phyloP scores from a whole-genome alignment of 2,113 vertebrate species.

The Bos taurus region ARS-UCD2.0 NC_037356.1:33875001-33875500 shows the following conservation, averaged over 20 bases:
- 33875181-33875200: neutral
- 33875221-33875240: rapidly evolving
- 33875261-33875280: neutral
- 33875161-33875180: neutral
- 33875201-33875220: rapidly evolving
- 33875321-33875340: slow-evolving; percentile 37
- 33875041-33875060: rapidly evolving
- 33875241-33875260: rapidly evolving
- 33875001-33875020: neutral
- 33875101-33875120: rapidly evolving
- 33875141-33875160: too few relatives aligned
- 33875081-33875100: neutral
- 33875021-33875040: neutral
- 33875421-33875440: neutral
- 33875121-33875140: neutral
- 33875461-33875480: neutral
- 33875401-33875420: neutral
- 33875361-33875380: neutral
- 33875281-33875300: neutral
- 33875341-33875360: slow-evolving; percentile 36
- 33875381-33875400: neutral
- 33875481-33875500: neutral
- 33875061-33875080: neutral
- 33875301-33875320: slow-evolving; percentile 12
- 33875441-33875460: neutral